A percentile compares a stretch with the other conserved stretches of the same genome.
Evolutionary conservation across 2,113 vertebrate genomes (phyloP).

Genomic region (Rhabdornis inornatus): DNA sequence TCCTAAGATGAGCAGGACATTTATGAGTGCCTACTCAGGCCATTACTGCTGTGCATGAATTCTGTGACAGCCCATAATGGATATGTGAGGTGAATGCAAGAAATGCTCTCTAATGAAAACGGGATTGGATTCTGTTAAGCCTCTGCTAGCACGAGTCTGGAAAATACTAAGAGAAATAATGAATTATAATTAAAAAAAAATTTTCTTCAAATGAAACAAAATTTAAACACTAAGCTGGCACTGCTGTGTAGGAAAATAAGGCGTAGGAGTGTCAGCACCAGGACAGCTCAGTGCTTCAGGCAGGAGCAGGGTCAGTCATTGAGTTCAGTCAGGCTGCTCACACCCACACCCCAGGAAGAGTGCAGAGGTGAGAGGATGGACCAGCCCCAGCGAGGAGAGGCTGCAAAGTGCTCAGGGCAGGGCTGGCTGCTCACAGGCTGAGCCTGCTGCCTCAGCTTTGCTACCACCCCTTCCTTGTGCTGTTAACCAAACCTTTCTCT

Average conservation of each 20-base stretch:
- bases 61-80: not conserved
- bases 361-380: not conserved
- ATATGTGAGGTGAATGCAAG: conserved; percentile 36
- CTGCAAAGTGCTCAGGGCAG: not conserved
- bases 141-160: not conserved
- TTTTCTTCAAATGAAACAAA: conserved; percentile 35
- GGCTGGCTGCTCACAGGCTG: not conserved
- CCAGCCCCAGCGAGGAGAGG: not conserved
- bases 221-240: not conserved
- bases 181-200: conserved; percentile 41
- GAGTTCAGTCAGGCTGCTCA: not conserved
- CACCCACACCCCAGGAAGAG: not conserved
- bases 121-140: not conserved
- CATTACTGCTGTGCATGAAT: not conserved
- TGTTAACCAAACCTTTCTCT: not conserved
- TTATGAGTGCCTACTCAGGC: not conserved
- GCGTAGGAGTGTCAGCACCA: not conserved
- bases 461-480: too few species aligned
- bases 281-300: not conserved
- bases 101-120: conserved; percentile 22
- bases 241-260: not conserved
- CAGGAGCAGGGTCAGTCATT: not conserved
- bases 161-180: conserved; percentile 55
- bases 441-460: not conserved
- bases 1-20: not conserved